Evolutionary conservation across 30 jellyfish, hydroid and myxozoan species (phyloP).

Genomic region (Hydractinia symbiolongicarpus): DNA sequence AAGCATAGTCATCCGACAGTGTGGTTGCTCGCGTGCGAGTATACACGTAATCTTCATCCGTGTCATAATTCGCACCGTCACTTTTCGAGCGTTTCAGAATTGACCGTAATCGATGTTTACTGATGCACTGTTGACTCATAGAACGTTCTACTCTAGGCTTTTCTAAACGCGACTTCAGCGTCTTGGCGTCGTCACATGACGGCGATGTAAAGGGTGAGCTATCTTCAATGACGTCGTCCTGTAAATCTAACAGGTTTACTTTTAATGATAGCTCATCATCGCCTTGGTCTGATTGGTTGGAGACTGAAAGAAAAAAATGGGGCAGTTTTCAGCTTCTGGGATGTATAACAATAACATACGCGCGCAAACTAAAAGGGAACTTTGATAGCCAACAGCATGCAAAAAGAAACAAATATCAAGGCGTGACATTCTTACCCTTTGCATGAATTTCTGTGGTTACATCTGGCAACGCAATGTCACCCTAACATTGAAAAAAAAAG

Average conservation of each 20-base stretch:
- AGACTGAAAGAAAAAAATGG: no score
- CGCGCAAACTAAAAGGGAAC: not conserved
- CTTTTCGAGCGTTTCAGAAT: constrained; percentile 61
- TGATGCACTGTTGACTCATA: constrained; percentile 38
- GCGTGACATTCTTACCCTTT: not conserved
- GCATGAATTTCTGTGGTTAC: not conserved
- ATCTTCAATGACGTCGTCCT: constrained; percentile 63
- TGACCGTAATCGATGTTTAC: constrained; percentile 28
- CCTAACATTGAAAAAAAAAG: no score
- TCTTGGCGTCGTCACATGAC: constrained; percentile 27
- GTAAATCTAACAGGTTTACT: constrained; percentile 42
- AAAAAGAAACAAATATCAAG: not conserved
- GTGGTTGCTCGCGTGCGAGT: constrained; percentile 25
- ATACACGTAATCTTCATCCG: constrained; percentile 1
- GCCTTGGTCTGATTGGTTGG: not conserved
- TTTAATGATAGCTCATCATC: constrained; percentile 31
- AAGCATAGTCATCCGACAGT: not conserved
- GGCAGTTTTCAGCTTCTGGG: not conserved
- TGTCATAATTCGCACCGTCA: constrained; percentile 29
- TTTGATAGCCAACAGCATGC: not conserved
- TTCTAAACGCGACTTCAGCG: constrained; percentile 16
- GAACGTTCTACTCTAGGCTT: constrained; percentile 35
- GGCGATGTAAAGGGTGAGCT: constrained; percentile 34
- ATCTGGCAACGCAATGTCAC: no score
- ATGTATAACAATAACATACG: not conserved